Base-by-base conservation (phyloP, 2,113 vertebrate species). In the Rousettus leschenaultii region DNA sequence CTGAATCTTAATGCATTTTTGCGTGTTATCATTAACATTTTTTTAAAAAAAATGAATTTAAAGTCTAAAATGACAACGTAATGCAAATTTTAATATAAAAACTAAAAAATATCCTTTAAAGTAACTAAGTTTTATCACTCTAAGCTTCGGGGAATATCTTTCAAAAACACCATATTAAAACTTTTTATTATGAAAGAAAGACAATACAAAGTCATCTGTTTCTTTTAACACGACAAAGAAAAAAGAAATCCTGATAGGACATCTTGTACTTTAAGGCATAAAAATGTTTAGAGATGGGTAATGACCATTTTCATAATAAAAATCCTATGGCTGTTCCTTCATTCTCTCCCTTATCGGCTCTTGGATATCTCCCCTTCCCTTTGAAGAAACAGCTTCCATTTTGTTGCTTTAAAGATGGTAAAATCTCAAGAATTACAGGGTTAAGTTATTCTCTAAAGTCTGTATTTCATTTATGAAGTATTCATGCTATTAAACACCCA, bases 401-500 rank as follows among this genome's bases (percentile, higher is more conserved):
- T 82, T 82, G 51, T 45, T 87, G 86, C 75, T 92, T 93, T 94
- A 57, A 87, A 96, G 91, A 74, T 90, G 87, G 40, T 7, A 96
- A 93, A 66, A 66, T 71, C 57, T 96, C 90, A 92, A 77, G 61
- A 91, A 95, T 82, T 97, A 95, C 16, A 71, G 95, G 86, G 94
- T 80, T 93, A 88, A 97, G 97, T 53, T 87, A 86, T 89, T 40
- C 89, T 68, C 24, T 68, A 73, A 97, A 77, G 59, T 94, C 51
- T 30, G 14, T 94, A 87, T 78, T 92, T 70, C 57, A 96, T 95
- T 89, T 95, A 86, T 86, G 85, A 97, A 97, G 93, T 38, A 95
- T 68, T 94, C 84, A 84, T 70, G 91, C 59, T 63, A 94, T 96
- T 98, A 97, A 93, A 88, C n/a, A 51, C 84, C 84, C 65, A 94